Conservation (phyloP, 2,113 vertebrate genomes). For the Trochalopteron elliotii region DNA sequence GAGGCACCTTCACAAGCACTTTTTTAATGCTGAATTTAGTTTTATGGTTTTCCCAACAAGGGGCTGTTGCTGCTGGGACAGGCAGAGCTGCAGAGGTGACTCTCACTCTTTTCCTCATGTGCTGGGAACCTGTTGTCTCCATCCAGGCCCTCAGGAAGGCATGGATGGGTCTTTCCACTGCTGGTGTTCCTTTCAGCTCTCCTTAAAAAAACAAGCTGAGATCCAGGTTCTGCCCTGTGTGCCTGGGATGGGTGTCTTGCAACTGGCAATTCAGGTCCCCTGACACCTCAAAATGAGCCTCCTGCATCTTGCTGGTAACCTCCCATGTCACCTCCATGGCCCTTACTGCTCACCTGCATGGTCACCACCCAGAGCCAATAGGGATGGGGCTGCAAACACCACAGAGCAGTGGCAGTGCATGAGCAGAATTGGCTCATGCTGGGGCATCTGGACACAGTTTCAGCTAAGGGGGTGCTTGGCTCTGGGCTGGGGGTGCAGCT, state of each 20-base stretch:
- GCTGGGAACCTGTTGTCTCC: not conserved
- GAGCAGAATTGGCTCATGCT: not conserved
- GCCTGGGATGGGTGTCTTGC: not conserved
- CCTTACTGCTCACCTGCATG: not conserved
- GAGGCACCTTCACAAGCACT: not conserved
- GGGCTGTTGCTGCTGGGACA: accelerated
- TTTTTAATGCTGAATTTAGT: not conserved
- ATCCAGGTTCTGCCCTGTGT: not conserved
- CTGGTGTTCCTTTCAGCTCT: not conserved
- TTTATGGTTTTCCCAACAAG: not conserved
- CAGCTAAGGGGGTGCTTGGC: not conserved
- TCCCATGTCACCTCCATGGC: not conserved
- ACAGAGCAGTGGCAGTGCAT: accelerated
- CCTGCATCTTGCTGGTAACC: not conserved
- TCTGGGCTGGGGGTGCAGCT: not conserved
- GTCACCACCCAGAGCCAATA: not conserved
- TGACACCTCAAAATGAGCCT: not conserved
- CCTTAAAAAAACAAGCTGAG: not conserved
- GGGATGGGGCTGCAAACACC: not conserved
- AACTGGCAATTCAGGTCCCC: accelerated
- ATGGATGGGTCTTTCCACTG: not conserved
- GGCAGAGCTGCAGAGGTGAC: not conserved
- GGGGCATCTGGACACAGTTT: not conserved
- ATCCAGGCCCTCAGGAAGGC: not conserved
- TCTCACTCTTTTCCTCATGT: not conserved